A percentile compares a stretch with the other conserved stretches of the same genome.
These are phyloP conservation scores for Neolamprologus sp. DNA, from an alignment of 2,113 vertebrate genomes.

Conservation along the genomic window DNA sequence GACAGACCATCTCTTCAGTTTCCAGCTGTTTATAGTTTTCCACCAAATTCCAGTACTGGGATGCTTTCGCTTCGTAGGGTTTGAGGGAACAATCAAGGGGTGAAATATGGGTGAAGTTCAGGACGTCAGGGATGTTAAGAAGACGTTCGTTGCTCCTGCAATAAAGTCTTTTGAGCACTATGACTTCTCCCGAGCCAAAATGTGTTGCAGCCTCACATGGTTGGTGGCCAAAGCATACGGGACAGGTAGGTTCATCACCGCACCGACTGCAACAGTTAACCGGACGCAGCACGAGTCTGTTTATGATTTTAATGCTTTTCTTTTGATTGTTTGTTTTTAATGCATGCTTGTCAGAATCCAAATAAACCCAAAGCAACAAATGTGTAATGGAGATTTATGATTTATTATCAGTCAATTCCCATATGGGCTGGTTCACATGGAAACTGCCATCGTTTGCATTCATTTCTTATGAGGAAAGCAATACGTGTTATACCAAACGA, in stretches of 20 bases:
- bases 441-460: not conserved
- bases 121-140: constrained; percentile 75
- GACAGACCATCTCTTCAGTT: not conserved
- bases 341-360: not conserved
- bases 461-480: not conserved
- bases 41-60: constrained; percentile 54
- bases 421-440: not conserved
- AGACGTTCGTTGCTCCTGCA: constrained; percentile 86
- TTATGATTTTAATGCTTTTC: not conserved
- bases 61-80: constrained; percentile 57
- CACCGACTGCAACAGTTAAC: not conserved
- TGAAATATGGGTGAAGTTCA: constrained; percentile 85
- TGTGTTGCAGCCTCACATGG: constrained; percentile 93
- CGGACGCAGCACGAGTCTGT: not conserved
- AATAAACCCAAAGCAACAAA: not conserved
- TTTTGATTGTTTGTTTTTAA: not conserved
- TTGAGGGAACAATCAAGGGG: not conserved
- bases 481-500: not conserved
- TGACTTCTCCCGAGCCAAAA: constrained; percentile 90
- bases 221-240: constrained; percentile 92
- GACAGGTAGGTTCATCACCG: constrained; percentile 80
- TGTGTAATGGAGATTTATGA: not conserved
- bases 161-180: constrained; percentile 95
- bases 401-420: not conserved
- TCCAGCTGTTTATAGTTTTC: constrained; percentile 27